Base-by-base conservation (phyloP, 2,797 vertebrate genomes). In the Novumbra hubbsi region DNA sequence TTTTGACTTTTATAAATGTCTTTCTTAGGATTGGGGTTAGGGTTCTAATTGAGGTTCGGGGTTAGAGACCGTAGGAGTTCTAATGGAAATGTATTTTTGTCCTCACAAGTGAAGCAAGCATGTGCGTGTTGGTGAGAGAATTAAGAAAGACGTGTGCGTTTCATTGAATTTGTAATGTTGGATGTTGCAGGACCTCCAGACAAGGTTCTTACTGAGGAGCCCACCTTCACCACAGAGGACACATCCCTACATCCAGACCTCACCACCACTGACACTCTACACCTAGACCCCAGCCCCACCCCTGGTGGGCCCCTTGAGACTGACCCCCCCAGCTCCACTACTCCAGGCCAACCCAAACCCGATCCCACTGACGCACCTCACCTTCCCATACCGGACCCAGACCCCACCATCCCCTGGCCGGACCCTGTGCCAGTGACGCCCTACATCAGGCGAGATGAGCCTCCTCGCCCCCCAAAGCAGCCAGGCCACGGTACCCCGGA, bases 401-500 rank as follows among this genome's bases (percentile, higher is more conserved):
- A 93, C 30, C 93, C 94, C 17, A 92, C 94, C 0, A 74, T 87
- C 68, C 89, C 90, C 0, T 90, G 3, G 88, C 91, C 75, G 80
- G 86, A 76, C 60, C 49, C 85, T 0, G 92, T 90, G 72, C 50
- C 85, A 0, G 92, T 90, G 73, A 93, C 87, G 9, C 91, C 92
- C 0, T 63, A 70, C 0, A 9, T 86, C 0, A 86, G 76, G 73
- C 83, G 66, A 69, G 85, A 88, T 0, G n/a, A 3, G 62, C 88
- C 83, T 0, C 75, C 55, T 50, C 80, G 78, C 52, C 90, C 94
- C 57, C 93, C 95, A 0, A 92, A 91, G 73, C 82, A 83, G 27
- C 95, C 97, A 0, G 94, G 94, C 82, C 94, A 94, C 78, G 92
- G 93, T 0, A 87, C 93, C 27, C 98, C 97, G 0, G 82, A 98